Evolutionary conservation across 2,113 vertebrate species (phyloP).

Genomic region (Paracanthobrama guichenoti): DNA sequence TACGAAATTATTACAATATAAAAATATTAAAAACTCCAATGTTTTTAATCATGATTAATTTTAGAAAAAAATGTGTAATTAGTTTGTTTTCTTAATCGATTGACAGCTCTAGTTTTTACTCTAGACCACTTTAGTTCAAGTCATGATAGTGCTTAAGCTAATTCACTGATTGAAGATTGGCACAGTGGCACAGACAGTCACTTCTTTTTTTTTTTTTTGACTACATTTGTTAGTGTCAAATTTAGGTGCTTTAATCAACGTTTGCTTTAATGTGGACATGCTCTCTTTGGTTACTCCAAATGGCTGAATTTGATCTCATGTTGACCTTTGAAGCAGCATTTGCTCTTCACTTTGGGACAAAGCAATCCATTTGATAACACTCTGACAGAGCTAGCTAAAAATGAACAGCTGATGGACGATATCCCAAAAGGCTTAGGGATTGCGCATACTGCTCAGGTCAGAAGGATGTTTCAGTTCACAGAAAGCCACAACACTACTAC

Average conservation of each 20-base stretch:
- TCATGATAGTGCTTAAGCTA: not conserved
- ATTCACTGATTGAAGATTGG: not conserved
- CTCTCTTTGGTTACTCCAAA: not conserved
- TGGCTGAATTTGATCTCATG: constrained; percentile 25
- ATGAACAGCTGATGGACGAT: constrained; percentile 62
- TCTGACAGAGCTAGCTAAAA: constrained; percentile 47
- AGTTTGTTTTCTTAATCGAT: too few relatives aligned
- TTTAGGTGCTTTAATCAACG: not conserved
- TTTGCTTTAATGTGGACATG: not conserved
- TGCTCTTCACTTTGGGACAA: constrained; percentile 51
- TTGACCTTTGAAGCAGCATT: constrained; percentile 40
- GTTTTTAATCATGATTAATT: too few relatives aligned
- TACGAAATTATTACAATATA: too few relatives aligned
- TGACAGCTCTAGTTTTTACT: not conserved
- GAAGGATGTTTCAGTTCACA: constrained; percentile 11
- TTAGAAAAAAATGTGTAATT: too few relatives aligned
- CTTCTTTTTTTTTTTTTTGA: not conserved
- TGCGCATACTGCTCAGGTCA: constrained; percentile 41
- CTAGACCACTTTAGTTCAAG: not conserved
- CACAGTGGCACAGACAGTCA: not conserved
- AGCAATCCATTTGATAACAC: constrained; percentile 34
- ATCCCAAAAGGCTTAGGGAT: constrained; percentile 43
- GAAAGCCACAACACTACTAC: not conserved
- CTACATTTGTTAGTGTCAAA: not conserved
- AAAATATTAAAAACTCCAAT: too few relatives aligned